These are phyloP conservation scores for Dasyornis broadbenti DNA, from an alignment of 2,113 vertebrate genomes.

Conservation along the genomic window DNA sequence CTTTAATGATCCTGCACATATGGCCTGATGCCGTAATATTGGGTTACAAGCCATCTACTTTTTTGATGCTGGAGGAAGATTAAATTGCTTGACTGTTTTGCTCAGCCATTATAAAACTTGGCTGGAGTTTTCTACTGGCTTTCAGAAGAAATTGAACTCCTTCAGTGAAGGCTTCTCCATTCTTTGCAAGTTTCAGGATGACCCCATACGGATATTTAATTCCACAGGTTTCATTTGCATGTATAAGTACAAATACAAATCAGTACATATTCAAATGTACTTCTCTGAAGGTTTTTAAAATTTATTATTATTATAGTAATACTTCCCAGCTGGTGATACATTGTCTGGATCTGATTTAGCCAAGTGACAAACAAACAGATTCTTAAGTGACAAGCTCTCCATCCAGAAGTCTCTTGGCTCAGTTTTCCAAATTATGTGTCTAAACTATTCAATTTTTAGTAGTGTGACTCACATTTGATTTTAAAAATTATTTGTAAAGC, in stretches of 20 bases:
- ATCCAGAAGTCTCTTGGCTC: background rate
- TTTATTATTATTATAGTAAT: background rate
- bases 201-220: background rate
- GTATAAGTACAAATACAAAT: background rate
- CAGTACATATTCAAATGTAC: background rate
- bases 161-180: background rate
- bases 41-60: background rate
- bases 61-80: background rate
- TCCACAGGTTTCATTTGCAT: background rate
- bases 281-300: background rate
- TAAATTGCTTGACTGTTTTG: background rate
- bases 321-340: background rate
- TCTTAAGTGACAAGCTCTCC: background rate
- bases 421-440: background rate
- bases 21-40: background rate
- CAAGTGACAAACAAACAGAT: background rate
- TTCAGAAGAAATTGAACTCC: background rate
- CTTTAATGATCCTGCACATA: background rate
- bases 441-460: background rate
- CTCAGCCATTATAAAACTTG: background rate
- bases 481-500: background rate
- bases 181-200: background rate
- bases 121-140: background rate
- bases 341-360: background rate
- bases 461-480: background rate